Conservation (phyloP, 2,797 vertebrate genomes). For the Clarias fuscus region DNA sequence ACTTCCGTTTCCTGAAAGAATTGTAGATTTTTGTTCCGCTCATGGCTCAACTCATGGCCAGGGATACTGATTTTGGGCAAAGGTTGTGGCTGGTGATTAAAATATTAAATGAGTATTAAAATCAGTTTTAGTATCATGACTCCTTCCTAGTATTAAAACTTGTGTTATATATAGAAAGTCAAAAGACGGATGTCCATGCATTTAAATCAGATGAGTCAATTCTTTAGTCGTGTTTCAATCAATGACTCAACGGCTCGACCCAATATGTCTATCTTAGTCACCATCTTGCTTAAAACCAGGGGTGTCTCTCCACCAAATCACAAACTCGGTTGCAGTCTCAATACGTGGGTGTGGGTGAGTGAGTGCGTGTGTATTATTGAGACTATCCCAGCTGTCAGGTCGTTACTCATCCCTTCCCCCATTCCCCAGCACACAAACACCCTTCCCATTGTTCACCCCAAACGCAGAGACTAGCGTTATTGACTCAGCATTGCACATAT, state of each 20-base stretch:
- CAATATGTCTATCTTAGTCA: no score
- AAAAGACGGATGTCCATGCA: background rate
- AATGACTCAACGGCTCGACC: background rate
- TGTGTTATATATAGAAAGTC: no score
- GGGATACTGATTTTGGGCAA: background rate
- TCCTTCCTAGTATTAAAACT: no score
- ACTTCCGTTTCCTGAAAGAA: no score
- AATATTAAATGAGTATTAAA: background rate
- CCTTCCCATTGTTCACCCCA: conserved; percentile 59
- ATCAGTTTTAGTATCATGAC: no score
- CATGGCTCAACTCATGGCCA: background rate
- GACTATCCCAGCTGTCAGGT: conserved; percentile 56
- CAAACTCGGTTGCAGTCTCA: conserved; percentile 18
- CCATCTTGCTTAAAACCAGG: no score
- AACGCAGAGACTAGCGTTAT: conserved; percentile 61
- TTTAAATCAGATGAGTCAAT: background rate
- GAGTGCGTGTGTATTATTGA: conserved; percentile 34
- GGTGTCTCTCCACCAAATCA: conserved; percentile 1
- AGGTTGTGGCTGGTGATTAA: background rate
- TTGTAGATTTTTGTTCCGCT: background rate
- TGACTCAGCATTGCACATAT: conserved; percentile 61
- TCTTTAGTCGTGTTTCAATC: background rate
- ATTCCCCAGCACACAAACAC: conserved; percentile 55
- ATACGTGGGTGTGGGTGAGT: conserved; percentile 19
- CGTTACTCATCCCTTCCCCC: conserved; percentile 61